phyloP scores from a whole-genome alignment of 2,888 invertebrate genomes.

The Lithophane semibrunnea region DNA sequence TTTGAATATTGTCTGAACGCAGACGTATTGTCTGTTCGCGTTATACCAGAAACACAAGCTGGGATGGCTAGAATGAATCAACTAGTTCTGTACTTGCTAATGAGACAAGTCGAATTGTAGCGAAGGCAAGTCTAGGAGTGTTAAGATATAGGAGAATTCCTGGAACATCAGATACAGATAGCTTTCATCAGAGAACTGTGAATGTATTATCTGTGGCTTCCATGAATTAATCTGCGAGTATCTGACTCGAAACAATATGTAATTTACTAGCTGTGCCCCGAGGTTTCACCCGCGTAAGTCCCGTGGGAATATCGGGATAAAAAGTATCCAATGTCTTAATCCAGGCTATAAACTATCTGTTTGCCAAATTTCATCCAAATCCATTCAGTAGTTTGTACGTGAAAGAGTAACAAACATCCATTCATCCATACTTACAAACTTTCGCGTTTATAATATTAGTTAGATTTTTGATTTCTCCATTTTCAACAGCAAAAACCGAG shows the following conservation, averaged over 20 bases:
- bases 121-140: conserved; percentile 20
- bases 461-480: background rate
- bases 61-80: conserved; percentile 36
- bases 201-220: conserved; percentile 15
- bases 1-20: conserved; percentile 23
- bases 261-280: background rate
- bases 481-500: background rate
- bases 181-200: conserved; percentile 5
- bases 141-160: conserved; percentile 8
- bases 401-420: no score
- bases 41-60: conserved; percentile 27
- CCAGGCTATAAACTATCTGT: no score
- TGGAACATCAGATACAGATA: conserved; percentile 14
- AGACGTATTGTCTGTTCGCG: conserved; percentile 28
- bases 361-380: no score
- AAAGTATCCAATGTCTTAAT: no score
- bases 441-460: no score
- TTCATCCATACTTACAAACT: no score
- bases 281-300: no score
- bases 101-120: conserved; percentile 37
- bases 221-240: background rate
- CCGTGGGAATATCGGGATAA: no score
- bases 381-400: no score
- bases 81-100: conserved; percentile 46
- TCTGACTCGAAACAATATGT: background rate